Evolutionary conservation across 2,888 invertebrate genomes (phyloP).

Genomic region (Lissocephala sabroskyi): DNA sequence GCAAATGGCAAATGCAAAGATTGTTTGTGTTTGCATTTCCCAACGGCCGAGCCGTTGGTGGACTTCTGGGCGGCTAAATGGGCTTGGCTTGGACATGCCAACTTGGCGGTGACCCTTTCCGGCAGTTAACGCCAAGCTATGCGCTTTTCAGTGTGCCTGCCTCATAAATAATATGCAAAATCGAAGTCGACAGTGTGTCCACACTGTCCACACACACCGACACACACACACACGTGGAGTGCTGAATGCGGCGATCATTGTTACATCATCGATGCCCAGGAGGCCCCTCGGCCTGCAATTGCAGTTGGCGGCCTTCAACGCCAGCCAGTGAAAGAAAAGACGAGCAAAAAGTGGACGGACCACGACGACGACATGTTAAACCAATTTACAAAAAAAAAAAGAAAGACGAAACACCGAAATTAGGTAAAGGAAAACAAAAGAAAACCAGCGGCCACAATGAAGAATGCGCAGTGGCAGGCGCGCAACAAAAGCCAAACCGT

Average conservation of each 20-base stretch:
- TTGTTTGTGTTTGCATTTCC: no score
- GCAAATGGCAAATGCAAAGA: no score
- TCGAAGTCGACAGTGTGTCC: conserved; percentile 34
- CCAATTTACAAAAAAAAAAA: conserved; percentile 37
- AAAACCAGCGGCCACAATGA: conserved; percentile 24
- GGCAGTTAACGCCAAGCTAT: conserved; percentile 1
- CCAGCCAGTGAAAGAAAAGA: conserved; percentile 28
- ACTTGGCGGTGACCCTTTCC: conserved; percentile 9
- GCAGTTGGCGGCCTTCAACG: conserved; percentile 40
- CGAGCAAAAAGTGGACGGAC: conserved; percentile 9
- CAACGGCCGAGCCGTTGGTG: no score
- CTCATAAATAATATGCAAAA: conserved; percentile 38
- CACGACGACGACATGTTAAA: conserved; percentile 24
- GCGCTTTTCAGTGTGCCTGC: neutral
- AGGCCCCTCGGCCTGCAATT: conserved; percentile 26
- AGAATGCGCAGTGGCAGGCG: conserved; percentile 47
- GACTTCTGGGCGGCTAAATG: no score
- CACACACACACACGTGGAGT: conserved; percentile 10
- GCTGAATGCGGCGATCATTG: neutral
- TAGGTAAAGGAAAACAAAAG: conserved; percentile 38
- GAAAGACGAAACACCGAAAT: conserved; percentile 36
- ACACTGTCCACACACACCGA: conserved; percentile 24
- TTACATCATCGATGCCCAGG: conserved; percentile 6
- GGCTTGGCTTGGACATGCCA: neutral
- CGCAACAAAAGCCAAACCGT: conserved; percentile 23